phyloP scores from a whole-genome alignment of 2,888 invertebrate genomes.

The Ptychoptera contaminata region DNA sequence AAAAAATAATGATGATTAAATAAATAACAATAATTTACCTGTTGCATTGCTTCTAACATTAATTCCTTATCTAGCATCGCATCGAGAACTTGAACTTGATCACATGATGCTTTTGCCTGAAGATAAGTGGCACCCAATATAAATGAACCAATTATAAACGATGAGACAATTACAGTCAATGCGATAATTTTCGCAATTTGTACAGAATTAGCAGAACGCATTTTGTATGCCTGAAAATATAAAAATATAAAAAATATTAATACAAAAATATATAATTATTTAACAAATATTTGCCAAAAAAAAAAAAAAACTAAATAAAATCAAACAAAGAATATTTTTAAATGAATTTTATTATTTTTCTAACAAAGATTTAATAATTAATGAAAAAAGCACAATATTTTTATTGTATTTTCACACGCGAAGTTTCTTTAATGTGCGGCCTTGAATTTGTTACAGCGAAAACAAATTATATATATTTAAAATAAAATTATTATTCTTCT shows the following conservation, averaged over 20 bases:
- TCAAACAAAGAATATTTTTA: too few relatives aligned
- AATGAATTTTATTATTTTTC: too few relatives aligned
- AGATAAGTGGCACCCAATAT: conserved; percentile 73
- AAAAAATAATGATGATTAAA: neutral
- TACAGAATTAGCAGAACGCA: conserved; percentile 54
- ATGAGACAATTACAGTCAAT: conserved; percentile 63
- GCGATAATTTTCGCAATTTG: conserved; percentile 79
- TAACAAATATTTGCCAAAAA: neutral
- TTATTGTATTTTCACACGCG: too few relatives aligned
- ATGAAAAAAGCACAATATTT: too few relatives aligned
- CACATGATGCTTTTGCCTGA: conserved; percentile 61
- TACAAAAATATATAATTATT: neutral
- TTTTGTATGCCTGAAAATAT: conserved; percentile 57
- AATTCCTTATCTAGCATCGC: conserved; percentile 52
- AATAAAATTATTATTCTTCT: too few relatives aligned
- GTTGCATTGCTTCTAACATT: conserved; percentile 51
- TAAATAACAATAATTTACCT: conserved; percentile 37
- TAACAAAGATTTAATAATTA: too few relatives aligned
- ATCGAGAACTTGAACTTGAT: conserved; percentile 40
- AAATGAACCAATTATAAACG: conserved; percentile 66
- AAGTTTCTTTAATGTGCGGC: too few relatives aligned
- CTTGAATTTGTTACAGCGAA: too few relatives aligned
- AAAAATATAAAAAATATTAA: conserved; percentile 10
- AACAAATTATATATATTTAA: too few relatives aligned
- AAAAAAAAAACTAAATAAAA: too few relatives aligned